phyloP scores from a whole-genome alignment of 2,113 vertebrate species.

The Vidua macroura region DNA sequence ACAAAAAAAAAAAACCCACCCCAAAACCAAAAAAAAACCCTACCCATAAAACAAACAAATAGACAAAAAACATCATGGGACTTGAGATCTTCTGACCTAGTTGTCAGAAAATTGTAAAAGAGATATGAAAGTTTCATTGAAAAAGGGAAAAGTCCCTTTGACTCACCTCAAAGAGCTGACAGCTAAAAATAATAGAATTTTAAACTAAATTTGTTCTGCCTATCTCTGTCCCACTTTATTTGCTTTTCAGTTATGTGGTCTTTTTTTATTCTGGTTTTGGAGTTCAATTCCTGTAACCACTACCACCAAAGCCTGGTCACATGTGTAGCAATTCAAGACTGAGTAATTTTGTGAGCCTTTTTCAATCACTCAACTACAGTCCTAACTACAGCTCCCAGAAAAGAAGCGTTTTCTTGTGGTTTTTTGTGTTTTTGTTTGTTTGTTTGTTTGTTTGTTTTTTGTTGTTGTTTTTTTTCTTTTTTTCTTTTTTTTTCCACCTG shows the following conservation, averaged over 20 bases:
- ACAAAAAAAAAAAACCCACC: not conserved
- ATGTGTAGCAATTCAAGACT: not conserved
- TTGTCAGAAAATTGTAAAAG: not conserved
- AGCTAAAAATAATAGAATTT: not conserved
- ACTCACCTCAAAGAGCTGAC: not conserved
- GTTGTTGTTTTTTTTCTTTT: too few species aligned
- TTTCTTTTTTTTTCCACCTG: not conserved
- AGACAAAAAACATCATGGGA: too few species aligned
- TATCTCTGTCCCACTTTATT: not conserved
- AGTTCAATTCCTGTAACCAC: constrained; percentile 7
- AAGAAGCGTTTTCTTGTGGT: not conserved
- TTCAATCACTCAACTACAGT: not conserved
- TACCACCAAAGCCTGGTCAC: not conserved
- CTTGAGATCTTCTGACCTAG: not conserved
- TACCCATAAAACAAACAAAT: not conserved
- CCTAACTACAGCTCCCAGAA: not conserved
- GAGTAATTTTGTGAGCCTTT: not conserved
- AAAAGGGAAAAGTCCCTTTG: not conserved
- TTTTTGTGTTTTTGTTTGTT: too few species aligned
- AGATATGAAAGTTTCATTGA: not conserved
- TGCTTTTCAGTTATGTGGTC: not conserved
- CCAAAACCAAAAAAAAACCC: too few species aligned
- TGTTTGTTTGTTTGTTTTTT: too few species aligned
- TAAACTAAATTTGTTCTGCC: not conserved
- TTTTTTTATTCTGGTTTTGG: not conserved